Base-by-base conservation (phyloP, 2,797 vertebrate genomes). In the Loriculus beryllinus region DNA sequence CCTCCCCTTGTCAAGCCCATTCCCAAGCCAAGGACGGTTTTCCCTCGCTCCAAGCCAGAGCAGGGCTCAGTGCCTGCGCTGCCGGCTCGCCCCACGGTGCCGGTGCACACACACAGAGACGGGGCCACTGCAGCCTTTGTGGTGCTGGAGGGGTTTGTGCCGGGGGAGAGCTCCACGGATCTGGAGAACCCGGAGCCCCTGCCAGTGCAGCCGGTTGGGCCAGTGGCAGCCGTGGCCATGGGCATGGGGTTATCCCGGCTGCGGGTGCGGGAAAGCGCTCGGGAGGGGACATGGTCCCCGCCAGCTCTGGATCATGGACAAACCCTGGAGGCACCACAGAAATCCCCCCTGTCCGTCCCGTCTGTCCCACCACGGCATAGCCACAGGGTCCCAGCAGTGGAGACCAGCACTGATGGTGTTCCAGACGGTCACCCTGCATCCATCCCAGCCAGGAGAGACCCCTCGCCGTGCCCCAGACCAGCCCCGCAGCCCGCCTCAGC, bases 21-120 rank as follows among this genome's bases (percentile, higher is more conserved):
- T 51, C 99, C 99, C 45, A 99, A 99, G 96, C 99, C 99, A 1
- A 98, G 99, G 96, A 99, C 99, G 0, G 98, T 99, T 40, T 99
- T 99, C 87, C 98, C 92, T 43, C 97, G 96, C 63, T 97, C 96
- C 2, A 96, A 92, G n/a, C 29, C 74, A 56, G 97, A n/a, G 82
- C 97, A 31, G 47, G 28, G 45, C 69, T 84, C 14, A 16, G 80
- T 10, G 4, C 94, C 88, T 19, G 95, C 64, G 43, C 94, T 90
- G 23, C 69, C 83, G 4, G 64, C 83, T 3, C 97, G 96, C 2
- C 25, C 83, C 2, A n/a, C 95, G 0, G 97, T 80, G 26, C 90
- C 86, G 0, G 42, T 90, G 70, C 37, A 40, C 22, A 4, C 26
- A 37, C 48, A 96, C 97, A 88, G 97, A 94, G 82, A 98, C 59